Evolutionary conservation across 2,113 vertebrate genomes (phyloP).

Genomic region (Rhea americana): DNA sequence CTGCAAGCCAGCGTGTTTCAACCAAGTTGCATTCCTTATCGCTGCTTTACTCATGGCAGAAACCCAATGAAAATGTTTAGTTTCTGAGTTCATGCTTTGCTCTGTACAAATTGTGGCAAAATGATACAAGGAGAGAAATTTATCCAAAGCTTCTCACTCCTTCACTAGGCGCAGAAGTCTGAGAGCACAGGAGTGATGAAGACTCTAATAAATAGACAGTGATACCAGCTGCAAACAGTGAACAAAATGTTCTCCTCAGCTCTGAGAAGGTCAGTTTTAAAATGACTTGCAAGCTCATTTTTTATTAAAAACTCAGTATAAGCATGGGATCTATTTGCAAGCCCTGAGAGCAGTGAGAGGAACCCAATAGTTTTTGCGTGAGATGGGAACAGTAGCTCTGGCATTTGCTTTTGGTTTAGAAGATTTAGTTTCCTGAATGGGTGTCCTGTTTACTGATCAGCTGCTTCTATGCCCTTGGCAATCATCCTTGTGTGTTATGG

Average conservation of each 20-base stretch:
- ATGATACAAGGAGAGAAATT: background rate
- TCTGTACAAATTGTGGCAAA: background rate
- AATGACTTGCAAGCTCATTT: background rate
- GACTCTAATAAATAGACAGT: rapidly evolving
- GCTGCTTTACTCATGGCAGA: background rate
- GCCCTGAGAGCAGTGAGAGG: rapidly evolving
- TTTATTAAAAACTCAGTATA: background rate
- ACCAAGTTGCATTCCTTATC: background rate
- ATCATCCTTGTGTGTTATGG: background rate
- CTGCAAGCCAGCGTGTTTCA: background rate
- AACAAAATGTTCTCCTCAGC: background rate
- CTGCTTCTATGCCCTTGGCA: background rate
- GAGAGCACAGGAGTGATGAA: background rate
- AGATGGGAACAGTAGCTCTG: rapidly evolving
- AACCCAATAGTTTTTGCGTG: rapidly evolving
- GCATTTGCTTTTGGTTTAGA: background rate
- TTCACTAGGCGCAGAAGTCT: rapidly evolving
- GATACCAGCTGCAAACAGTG: background rate
- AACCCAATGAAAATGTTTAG: background rate
- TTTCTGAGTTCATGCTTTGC: slow-evolving; percentile 11
- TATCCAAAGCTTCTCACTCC: background rate
- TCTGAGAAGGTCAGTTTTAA: background rate
- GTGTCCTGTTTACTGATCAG: background rate
- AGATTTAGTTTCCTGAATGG: background rate
- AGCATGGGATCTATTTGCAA: background rate